Evolutionary conservation across 1,140 invertebrate genomes (phyloP).

Genomic region (Lanistes nyassanus): DNA sequence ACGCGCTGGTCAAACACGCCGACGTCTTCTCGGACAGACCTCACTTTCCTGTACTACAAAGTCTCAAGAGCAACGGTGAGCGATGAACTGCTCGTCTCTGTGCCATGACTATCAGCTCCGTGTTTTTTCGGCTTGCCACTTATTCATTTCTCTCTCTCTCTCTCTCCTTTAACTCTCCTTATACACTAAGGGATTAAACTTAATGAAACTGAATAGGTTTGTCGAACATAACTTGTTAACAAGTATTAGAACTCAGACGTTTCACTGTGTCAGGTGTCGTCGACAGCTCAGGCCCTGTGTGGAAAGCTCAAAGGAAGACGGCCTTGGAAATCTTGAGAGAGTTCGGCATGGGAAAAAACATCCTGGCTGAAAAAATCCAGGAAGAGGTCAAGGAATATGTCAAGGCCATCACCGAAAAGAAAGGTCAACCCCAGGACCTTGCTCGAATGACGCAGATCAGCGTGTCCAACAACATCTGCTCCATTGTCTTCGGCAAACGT

Average conservation of each 20-base stretch:
- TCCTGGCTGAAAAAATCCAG: constrained; percentile 76
- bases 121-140: no score
- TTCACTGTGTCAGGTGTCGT: constrained; percentile 29
- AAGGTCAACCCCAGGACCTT: constrained; percentile 23
- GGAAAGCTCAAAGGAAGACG: constrained; percentile 85
- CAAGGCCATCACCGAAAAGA: constrained; percentile 3
- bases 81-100: no score
- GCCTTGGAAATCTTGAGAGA: constrained; percentile 77
- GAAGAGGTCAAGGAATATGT: constrained; percentile 27
- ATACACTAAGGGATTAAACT: background rate
- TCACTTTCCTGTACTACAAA: background rate
- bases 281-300: constrained; percentile 78
- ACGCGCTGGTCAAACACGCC: constrained; percentile 42
- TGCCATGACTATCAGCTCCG: no score
- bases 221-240: background rate
- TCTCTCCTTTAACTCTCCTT: no score
- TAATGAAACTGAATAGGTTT: background rate
- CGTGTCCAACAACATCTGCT: constrained; percentile 81
- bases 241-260: background rate
- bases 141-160: no score
- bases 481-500: constrained; percentile 82
- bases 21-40: constrained; percentile 40
- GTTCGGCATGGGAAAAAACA: constrained; percentile 78
- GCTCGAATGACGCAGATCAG: constrained; percentile 66
- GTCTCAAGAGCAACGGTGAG: no score